Percentiles rank a stretch among this genome's conserved stretches.
Conservation (phyloP, 2,113 vertebrate species). For the Anas platyrhynchos region DNA sequence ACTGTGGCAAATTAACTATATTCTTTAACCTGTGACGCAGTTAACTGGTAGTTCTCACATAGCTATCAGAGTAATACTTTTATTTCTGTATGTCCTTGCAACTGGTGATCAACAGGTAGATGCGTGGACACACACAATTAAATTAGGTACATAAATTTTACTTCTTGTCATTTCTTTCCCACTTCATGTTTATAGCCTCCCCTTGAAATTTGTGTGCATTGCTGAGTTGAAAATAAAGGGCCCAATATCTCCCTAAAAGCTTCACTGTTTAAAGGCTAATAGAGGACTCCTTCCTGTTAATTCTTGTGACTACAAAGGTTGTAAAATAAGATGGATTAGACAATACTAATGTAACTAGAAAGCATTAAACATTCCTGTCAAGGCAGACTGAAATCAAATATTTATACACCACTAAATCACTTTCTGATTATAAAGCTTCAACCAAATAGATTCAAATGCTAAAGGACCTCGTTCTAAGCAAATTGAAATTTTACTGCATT, state of each 20-base stretch:
- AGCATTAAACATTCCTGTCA: constrained; percentile 44
- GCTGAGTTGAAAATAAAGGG: not conserved
- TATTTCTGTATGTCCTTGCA: rapidly evolving
- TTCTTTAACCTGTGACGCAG: not conserved
- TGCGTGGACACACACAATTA: not conserved
- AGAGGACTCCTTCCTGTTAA: constrained; percentile 24
- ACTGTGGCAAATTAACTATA: not conserved
- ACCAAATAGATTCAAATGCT: constrained; percentile 33
- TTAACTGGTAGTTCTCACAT: not conserved
- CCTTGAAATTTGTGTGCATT: not conserved
- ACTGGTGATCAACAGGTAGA: not conserved
- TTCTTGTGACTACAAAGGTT: not conserved
- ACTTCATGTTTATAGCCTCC: not conserved
- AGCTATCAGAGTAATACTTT: not conserved
- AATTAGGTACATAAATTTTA: not conserved
- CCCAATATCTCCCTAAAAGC: not conserved
- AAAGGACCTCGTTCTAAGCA: constrained; percentile 8
- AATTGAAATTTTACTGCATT: constrained; percentile 56
- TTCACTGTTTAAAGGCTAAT: not conserved
- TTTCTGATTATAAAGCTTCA: constrained; percentile 47
- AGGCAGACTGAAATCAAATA: constrained; percentile 54
- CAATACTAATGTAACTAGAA: constrained; percentile 22
- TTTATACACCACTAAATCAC: constrained; percentile 57
- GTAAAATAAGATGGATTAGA: constrained; percentile 59
- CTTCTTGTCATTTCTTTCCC: not conserved